These are phyloP conservation scores for Nephotettix cincticeps DNA, from an alignment of 1,140 invertebrate species.

Conservation along the genomic window DNA sequence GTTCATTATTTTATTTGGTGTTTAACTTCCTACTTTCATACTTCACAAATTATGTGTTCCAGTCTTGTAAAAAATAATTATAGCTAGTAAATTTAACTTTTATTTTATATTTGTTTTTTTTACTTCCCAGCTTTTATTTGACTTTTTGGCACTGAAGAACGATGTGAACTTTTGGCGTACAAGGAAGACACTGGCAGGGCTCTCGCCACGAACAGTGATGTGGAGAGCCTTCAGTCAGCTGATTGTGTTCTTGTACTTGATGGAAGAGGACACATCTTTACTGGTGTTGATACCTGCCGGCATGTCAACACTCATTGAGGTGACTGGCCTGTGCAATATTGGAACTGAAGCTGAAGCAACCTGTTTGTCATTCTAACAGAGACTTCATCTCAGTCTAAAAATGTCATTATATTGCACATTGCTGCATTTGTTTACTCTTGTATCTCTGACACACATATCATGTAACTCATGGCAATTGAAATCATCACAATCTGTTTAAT, in stretches of 20 bases:
- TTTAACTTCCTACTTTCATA: no score
- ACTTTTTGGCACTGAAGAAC: conserved; percentile 97
- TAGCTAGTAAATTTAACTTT: no score
- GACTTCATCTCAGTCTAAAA: neutral
- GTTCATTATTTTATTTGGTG: no score
- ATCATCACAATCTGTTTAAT: no score
- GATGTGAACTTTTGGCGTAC: conserved; percentile 94
- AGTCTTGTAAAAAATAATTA: no score
- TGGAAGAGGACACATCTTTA: conserved; percentile 91
- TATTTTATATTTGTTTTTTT: conserved; percentile 31
- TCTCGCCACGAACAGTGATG: conserved; percentile 84
- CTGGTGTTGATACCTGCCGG: conserved; percentile 86
- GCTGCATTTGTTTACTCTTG: neutral
- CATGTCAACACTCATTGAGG: conserved; percentile 85
- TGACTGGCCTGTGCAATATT: no score
- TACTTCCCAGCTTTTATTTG: conserved; percentile 82
- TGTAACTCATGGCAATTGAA: neutral
- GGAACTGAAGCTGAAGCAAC: no score
- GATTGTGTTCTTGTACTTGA: conserved; percentile 90
- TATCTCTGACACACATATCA: neutral
- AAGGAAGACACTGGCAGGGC: conserved; percentile 79
- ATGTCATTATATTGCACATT: neutral
- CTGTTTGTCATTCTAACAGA: no score
- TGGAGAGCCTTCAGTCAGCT: conserved; percentile 93
- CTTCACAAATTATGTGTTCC: no score